phyloP scores from a whole-genome alignment of 2,888 invertebrate genomes.

The Pachycephus smyrnensis region DNA sequence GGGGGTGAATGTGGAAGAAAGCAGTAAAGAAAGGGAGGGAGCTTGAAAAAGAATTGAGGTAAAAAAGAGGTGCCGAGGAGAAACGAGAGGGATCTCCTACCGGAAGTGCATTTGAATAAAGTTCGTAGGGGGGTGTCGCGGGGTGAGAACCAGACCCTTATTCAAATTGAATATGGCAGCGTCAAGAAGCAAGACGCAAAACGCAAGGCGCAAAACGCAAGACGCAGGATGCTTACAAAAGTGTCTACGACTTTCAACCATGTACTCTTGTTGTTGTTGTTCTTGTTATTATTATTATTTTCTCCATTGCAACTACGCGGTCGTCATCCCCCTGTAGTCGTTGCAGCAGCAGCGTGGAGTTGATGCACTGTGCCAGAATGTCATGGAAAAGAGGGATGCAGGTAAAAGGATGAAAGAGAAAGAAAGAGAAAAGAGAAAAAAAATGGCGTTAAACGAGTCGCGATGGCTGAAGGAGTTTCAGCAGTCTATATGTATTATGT shows the following conservation, averaged over 20 bases:
- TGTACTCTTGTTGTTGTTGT: too few species aligned
- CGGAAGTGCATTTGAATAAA: conserved; percentile 41
- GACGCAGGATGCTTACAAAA: not conserved
- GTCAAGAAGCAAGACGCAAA: conserved; percentile 27
- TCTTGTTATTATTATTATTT: not conserved
- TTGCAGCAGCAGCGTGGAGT: not conserved
- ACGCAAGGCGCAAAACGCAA: too few species aligned
- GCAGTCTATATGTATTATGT: not conserved
- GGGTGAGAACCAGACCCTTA: conserved; percentile 24
- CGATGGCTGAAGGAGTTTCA: not conserved
- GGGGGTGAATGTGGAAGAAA: not conserved
- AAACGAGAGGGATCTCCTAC: not conserved
- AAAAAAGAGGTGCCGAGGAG: not conserved
- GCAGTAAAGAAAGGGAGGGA: not conserved
- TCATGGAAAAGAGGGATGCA: not conserved
- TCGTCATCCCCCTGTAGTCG: not conserved
- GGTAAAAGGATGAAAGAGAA: not conserved
- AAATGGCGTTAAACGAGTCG: not conserved
- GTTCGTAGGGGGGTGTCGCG: conserved; percentile 30
- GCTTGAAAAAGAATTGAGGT: not conserved
- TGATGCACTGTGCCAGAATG: not conserved
- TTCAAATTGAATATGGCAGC: conserved; percentile 46
- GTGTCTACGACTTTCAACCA: conserved; percentile 26
- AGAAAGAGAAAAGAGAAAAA: not conserved
- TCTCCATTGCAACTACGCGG: not conserved